A percentile compares a stretch with the other conserved stretches of the same genome.
Evolutionary conservation across 2,797 vertebrate genomes (phyloP).

Genomic region (Sebastes iracundus): DNA sequence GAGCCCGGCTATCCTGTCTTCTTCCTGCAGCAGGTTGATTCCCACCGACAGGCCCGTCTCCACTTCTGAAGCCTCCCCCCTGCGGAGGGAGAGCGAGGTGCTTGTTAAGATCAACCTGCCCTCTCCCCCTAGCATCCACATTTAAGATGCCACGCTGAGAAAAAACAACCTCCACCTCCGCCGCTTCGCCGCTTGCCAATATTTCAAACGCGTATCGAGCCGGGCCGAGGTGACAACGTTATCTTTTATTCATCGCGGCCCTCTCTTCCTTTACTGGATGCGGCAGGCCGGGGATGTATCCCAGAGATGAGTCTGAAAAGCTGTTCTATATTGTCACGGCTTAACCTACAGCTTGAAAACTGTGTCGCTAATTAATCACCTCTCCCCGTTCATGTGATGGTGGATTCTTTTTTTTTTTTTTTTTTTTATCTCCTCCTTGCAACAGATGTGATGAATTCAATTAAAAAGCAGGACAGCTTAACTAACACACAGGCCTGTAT

Average conservation of each 20-base stretch:
- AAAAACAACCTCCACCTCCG: conserved; percentile 20
- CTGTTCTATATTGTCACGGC: conserved; percentile 76
- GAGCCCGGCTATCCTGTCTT: conserved; percentile 8
- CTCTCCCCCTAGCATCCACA: conserved; percentile 16
- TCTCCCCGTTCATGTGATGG: conserved; percentile 57
- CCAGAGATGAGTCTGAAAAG: conserved; percentile 66
- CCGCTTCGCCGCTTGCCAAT: conserved; percentile 11
- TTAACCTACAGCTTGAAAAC: conserved; percentile 79
- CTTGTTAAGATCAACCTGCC: conserved; percentile 57
- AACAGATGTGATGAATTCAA: conserved; percentile 78
- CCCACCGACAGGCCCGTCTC: conserved; percentile 56
- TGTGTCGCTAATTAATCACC: conserved; percentile 76
- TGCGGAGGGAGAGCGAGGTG: conserved; percentile 19
- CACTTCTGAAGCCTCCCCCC: conserved; percentile 47
- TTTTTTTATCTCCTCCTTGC: conserved; percentile 51
- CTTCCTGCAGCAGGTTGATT: conserved; percentile 55
- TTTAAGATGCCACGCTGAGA: conserved; percentile 48
- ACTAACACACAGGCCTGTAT: conserved; percentile 31
- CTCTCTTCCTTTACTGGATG: conserved; percentile 22
- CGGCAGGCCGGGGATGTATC: conserved; percentile 34
- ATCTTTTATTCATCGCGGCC: conserved; percentile 78
- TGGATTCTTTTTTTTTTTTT: conserved; percentile 12
- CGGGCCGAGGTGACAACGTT: conserved; percentile 26
- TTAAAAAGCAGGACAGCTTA: conserved; percentile 70
- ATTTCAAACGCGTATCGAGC: conserved; percentile 43